phyloP scores from a whole-genome alignment of 2,113 vertebrate genomes.

The Phoenicopterus ruber region DNA sequence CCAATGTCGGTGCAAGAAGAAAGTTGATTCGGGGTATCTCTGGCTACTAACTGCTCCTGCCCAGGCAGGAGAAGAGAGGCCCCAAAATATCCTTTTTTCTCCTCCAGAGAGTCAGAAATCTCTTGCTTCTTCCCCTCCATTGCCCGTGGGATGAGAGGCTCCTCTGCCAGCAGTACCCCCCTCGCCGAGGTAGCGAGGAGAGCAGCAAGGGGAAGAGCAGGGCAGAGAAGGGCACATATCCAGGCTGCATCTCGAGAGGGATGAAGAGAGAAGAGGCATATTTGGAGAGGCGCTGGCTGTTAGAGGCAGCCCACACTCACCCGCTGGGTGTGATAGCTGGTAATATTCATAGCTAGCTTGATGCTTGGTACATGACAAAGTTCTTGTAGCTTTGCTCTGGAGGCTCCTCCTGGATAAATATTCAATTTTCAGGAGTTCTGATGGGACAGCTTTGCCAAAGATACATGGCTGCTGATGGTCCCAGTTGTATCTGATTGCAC shows the following conservation, averaged over 20 bases:
- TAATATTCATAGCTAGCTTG: not conserved
- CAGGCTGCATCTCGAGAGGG: not conserved
- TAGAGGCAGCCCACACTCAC: not conserved
- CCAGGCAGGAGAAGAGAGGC: not conserved
- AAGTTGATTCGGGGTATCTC: not conserved
- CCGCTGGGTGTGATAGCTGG: not conserved
- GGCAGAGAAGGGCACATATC: not conserved
- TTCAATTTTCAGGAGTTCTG: conserved; percentile 27
- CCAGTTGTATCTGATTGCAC: conserved; percentile 34
- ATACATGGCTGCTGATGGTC: not conserved
- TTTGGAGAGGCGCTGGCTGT: not conserved
- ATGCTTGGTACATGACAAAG: conserved; percentile 9
- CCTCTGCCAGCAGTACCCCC: not conserved
- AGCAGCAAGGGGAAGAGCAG: not conserved
- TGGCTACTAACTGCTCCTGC: not conserved
- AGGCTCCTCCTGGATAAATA: conserved; percentile 31
- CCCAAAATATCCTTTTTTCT: not conserved
- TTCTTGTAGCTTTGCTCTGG: conserved; percentile 1
- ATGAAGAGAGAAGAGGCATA: not conserved
- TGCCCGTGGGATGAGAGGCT: not conserved
- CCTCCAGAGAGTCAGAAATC: not conserved
- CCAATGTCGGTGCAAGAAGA: not conserved
- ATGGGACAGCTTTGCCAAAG: not conserved
- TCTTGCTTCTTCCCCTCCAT: not conserved
- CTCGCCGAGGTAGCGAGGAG: rapidly evolving